These are phyloP conservation scores for Eremophila alpestris DNA, from an alignment of 2,797 vertebrate genomes.

Conservation along the genomic window DNA sequence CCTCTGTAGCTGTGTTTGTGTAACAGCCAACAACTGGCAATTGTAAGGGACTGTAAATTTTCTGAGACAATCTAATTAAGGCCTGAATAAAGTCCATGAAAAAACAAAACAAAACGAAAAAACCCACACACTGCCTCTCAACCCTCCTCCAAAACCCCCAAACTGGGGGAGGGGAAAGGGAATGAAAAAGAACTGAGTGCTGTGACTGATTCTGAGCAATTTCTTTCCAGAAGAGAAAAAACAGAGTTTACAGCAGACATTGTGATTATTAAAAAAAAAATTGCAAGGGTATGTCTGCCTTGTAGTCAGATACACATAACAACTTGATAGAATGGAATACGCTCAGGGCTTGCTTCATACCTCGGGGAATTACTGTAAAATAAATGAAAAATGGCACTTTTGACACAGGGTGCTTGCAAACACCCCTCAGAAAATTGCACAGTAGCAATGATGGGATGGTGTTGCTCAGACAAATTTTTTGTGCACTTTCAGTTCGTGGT, in stretches of 20 bases:
- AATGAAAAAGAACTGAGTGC: background rate
- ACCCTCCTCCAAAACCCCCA: rapidly evolving
- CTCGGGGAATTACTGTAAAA: background rate
- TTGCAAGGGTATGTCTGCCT: background rate
- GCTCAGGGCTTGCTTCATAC: background rate
- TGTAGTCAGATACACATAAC: background rate
- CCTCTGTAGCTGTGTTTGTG: background rate
- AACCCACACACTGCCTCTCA: background rate
- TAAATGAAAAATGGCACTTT: background rate
- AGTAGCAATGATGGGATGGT: background rate
- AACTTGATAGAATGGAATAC: background rate
- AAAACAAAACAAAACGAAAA: background rate
- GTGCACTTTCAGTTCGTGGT: background rate
- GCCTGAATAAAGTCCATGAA: background rate
- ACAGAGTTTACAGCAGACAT: background rate
- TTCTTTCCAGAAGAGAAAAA: background rate
- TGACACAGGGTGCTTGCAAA: background rate
- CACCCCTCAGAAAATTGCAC: background rate
- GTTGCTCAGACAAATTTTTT: background rate
- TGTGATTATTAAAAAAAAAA: background rate
- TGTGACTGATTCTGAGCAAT: background rate
- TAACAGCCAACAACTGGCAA: rapidly evolving
- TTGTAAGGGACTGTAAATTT: background rate
- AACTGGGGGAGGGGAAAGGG: background rate
- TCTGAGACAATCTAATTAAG: background rate